phyloP scores from a whole-genome alignment of 2,113 vertebrate species.

The Leptodactylus fuscus region DNA sequence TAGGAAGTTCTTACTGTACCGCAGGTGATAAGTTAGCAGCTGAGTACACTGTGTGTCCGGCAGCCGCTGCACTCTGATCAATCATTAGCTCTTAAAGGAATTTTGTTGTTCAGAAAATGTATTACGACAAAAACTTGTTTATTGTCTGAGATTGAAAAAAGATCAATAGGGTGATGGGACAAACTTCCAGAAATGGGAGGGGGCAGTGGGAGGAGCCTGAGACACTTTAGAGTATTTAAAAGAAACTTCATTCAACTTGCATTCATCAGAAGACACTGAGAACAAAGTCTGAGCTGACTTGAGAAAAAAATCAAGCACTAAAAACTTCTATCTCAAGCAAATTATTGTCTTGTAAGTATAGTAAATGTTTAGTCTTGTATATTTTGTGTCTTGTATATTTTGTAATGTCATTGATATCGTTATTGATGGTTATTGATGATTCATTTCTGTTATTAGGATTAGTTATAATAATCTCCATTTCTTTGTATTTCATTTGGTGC shows the following conservation, averaged over 20 bases:
- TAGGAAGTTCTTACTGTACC: background rate
- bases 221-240: slow-evolving; percentile 15
- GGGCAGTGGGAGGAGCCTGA: background rate
- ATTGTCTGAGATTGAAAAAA: background rate
- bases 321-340: background rate
- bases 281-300: slow-evolving; percentile 3
- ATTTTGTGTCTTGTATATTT: background rate
- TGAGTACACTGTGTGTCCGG: background rate
- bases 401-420: background rate
- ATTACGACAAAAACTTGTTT: slow-evolving; percentile 51
- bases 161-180: slow-evolving; percentile 20
- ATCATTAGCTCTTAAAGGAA: slow-evolving; percentile 54
- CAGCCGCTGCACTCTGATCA: background rate
- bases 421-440: background rate
- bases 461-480: background rate
- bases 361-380: background rate
- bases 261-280: slow-evolving; percentile 2
- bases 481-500: no score
- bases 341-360: slow-evolving; percentile 13
- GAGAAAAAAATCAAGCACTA: background rate
- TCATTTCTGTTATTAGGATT: background rate
- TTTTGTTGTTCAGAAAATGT: slow-evolving; percentile 44
- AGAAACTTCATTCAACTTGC: background rate
- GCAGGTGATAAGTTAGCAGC: background rate
- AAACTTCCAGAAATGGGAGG: slow-evolving; percentile 1